Base-by-base conservation (phyloP, 2,113 vertebrate genomes). In the Nannobrachium achirus region DNA sequence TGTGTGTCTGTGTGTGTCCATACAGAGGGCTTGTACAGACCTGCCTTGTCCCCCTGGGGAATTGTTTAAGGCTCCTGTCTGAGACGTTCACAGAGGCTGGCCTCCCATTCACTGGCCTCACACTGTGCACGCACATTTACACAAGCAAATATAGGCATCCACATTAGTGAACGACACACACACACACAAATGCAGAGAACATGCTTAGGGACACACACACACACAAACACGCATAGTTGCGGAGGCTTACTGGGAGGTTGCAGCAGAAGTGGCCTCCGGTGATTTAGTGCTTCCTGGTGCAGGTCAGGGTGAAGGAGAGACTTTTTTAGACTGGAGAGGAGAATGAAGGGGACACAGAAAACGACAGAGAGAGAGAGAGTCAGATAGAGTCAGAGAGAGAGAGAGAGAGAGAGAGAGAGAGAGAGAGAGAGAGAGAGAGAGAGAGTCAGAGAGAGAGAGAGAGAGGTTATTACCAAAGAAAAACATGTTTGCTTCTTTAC, bases 271-370 rank as follows among this genome's bases (percentile, higher is more conserved):
- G 71, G 76, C 63, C 78, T 79, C 66, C 4, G 1, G 59, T 79
- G 77, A 85, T 85, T 89, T 58, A 86, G 61, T 75, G 72, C 73
- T 88, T 89, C 79, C 76, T 73, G 69, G 56, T 72, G 64, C 78
- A 80, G 84, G 80, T 78, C 76, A 71, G 25, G 40, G 51, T 79
- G 70, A 81, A 73, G 51, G 40, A 33, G 59, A 45, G 18, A 56
- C 39, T 66, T 71, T 73, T 78, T 82, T 70, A 75, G 73, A 25
- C 50, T n/a, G 1, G 56, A 73, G 25, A 46, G 53, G 8, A 39
- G 19, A 4, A 6, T 14, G 9, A n/a, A 48, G 11, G 11, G 45
- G 6, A 48, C 5, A 48, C n/a, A 48, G n/a, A 48, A 48, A 48
- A 11, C 45, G n/a, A 4, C 1, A 6, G 45, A 52, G 48, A 50